These are phyloP conservation scores for Chymomyza procnemis DNA, from an alignment of 2,888 invertebrate genomes.

Conservation along the genomic window DNA sequence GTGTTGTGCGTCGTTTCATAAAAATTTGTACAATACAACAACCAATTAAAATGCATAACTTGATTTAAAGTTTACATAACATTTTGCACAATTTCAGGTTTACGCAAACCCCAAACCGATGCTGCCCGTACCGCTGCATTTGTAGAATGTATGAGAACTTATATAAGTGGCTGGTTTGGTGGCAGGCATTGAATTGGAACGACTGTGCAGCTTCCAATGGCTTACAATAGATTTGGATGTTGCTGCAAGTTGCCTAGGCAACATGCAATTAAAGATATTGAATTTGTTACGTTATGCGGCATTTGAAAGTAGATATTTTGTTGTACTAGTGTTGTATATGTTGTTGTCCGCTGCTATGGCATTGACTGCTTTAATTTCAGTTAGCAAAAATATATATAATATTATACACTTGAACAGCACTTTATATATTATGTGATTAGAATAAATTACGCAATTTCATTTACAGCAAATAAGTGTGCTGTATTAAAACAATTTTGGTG, in stretches of 20 bases:
- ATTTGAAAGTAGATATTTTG: conserved; percentile 61
- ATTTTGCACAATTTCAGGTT: conserved; percentile 72
- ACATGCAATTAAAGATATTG: conserved; percentile 73
- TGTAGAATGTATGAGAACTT: conserved; percentile 31
- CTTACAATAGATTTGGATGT: conserved; percentile 64
- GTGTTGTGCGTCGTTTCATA: conserved; percentile 55
- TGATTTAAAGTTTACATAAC: conserved; percentile 74
- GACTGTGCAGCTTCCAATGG: conserved; percentile 59
- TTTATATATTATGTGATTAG: conserved; percentile 57
- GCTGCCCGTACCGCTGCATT: background rate
- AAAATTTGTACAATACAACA: conserved; percentile 70
- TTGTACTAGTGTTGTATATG: conserved; percentile 24
- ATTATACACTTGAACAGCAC: conserved; percentile 47
- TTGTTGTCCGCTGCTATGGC: conserved; percentile 45
- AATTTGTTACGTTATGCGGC: conserved; percentile 67
- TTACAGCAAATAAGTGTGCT: background rate
- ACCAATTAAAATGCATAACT: conserved; percentile 74
- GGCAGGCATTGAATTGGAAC: background rate
- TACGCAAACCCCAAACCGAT: conserved; percentile 12
- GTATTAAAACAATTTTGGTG: background rate
- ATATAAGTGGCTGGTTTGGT: conserved; percentile 60
- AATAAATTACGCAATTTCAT: conserved; percentile 56
- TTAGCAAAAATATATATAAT: conserved; percentile 38
- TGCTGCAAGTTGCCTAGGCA: conserved; percentile 43
- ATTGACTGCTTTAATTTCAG: conserved; percentile 69